Conservation (phyloP, 2,888 invertebrate genomes). For the Tuberolachnus salignus region DNA sequence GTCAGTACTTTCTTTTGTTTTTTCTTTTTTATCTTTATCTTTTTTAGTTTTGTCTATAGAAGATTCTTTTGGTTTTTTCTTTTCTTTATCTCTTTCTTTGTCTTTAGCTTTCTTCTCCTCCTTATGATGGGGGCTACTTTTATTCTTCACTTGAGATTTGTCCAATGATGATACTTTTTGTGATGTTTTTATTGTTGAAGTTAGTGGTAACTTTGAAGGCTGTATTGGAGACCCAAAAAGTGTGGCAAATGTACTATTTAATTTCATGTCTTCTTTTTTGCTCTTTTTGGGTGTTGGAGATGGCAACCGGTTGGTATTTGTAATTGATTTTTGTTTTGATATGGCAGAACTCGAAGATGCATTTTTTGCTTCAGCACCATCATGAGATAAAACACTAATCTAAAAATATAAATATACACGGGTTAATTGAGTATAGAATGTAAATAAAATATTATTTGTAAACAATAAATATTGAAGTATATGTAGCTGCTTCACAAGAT, state of each 20-base stretch:
- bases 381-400: slow-evolving; percentile 46
- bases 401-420: slow-evolving; percentile 7
- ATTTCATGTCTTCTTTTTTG: slow-evolving; percentile 60
- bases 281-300: slow-evolving; percentile 52
- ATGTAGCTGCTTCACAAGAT: not conserved
- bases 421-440: not conserved
- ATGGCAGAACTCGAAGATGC: slow-evolving; percentile 45
- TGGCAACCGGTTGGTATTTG: slow-evolving; percentile 46
- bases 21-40: slow-evolving; percentile 71
- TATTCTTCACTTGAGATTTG: slow-evolving; percentile 48
- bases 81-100: slow-evolving; percentile 65
- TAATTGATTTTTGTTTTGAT: slow-evolving; percentile 52
- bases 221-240: slow-evolving; percentile 72
- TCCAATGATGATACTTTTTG: slow-evolving; percentile 63
- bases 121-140: slow-evolving; percentile 55
- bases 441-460: no score
- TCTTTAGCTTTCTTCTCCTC: slow-evolving; percentile 60
- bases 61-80: slow-evolving; percentile 62
- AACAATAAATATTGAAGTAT: not conserved
- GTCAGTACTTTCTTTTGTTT: slow-evolving; percentile 70
- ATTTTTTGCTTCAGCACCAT: slow-evolving; percentile 48
- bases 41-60: slow-evolving; percentile 65
- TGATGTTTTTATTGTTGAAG: slow-evolving; percentile 74
- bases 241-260: slow-evolving; percentile 74
- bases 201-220: slow-evolving; percentile 68